These are phyloP conservation scores for Popillia japonica DNA, from an alignment of 1,140 invertebrate species.

Conservation along the genomic window DNA sequence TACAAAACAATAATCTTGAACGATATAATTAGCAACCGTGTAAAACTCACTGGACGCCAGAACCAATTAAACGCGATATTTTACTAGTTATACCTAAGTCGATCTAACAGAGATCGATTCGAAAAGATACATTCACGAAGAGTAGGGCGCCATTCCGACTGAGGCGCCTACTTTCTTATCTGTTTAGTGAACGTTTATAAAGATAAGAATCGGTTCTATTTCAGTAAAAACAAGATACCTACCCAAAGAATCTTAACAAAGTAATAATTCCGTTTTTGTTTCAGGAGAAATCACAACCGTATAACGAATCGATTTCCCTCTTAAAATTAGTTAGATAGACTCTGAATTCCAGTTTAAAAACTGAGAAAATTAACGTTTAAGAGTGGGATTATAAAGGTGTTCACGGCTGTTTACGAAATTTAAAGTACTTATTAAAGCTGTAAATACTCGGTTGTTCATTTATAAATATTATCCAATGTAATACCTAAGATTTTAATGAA, in stretches of 20 bases:
- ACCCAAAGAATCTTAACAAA: constrained; percentile 26
- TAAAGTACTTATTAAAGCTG: background rate
- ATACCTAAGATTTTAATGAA: background rate
- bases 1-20: background rate
- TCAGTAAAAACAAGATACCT: background rate
- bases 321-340: too few relatives aligned
- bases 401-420: background rate
- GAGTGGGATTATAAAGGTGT: background rate
- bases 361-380: background rate
- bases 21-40: too few relatives aligned
- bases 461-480: background rate
- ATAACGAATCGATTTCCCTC: too few relatives aligned
- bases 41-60: too few relatives aligned
- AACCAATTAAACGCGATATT: too few relatives aligned
- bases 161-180: constrained; percentile 24
- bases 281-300: background rate
- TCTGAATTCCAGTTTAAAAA: too few relatives aligned
- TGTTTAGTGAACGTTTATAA: background rate
- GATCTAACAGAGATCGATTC: background rate
- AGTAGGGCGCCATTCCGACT: background rate
- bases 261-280: constrained; percentile 26
- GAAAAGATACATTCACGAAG: background rate
- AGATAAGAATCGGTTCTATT: constrained; percentile 22
- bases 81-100: background rate
- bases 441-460: background rate